Base-by-base conservation (phyloP, 2,797 vertebrate genomes). In the Anas acuta region DNA sequence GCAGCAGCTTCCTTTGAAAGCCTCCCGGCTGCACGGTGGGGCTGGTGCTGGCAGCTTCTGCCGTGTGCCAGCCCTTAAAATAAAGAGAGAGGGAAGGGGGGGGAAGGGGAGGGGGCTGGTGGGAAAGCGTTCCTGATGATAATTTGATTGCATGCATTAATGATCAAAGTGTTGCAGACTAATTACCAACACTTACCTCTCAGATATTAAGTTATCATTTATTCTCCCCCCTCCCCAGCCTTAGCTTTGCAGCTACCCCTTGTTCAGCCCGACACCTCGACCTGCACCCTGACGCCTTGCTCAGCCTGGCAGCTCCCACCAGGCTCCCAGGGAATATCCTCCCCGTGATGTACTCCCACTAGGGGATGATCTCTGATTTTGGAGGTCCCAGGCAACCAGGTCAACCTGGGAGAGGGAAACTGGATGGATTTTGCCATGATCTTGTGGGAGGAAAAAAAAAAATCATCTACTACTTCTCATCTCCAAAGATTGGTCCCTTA, bases 61-160 rank as follows among this genome's bases (percentile, higher is more conserved):
- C 93, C 19, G 39, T 84, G 93, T 96, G 92, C 96, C 96, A 97
- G 53, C 83, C 94, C 85, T 95, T 89, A 94, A 96, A 97, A 97
- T 94, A 94, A 93, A 95, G 92, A 95, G 92, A 95, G 75, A 90
- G 83, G 93, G 87, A 88, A 93, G 80, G 3, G 47, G 47, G 6
- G 74, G 75, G 70, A 72, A 49, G 60, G 22, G 30, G 33, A 43
- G 54, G 78, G 69, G 60, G 56, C 87, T 96, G 94, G 78, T 92
- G 94, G 96, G 92, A 95, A 96, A 95, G 96, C 87, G 12, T 97
- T 97, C 96, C 94, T 98, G 97, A 97, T 97, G 97, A 97, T 98
- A 97, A 97, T 97, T 97, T 97, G 97, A 97, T 97, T 97, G 97
- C 97, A 96, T 97, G 96, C 97, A 96, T 97, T 97, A 97, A 98